Evolutionary conservation across 1,140 invertebrate genomes (phyloP), one percentile per base, ranked within the genome.

Genomic region (Achroia grisella): DNA sequence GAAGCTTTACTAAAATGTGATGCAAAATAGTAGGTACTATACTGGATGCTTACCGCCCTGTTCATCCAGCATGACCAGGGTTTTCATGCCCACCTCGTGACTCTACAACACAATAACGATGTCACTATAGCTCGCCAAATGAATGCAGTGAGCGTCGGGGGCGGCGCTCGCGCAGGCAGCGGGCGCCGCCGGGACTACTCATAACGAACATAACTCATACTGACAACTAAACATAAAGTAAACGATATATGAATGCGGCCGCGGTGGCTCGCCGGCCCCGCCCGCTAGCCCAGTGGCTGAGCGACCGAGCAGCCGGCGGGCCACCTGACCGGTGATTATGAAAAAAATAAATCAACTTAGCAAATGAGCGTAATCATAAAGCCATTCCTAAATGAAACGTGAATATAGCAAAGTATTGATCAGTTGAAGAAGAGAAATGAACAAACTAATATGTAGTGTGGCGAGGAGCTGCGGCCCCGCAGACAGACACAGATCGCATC

Each of bases 31-130:
- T 78, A 61, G 55, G 53, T 61, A 75, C 79, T 23, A 23, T 85
- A 78, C 73, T 80, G 77, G 86, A 89, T 89, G 90, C 93, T 95
- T 95, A 95, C 94, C 94, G 92, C 94, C 94, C 94, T 95, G 94
- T 89, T 95, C 93, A 91, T 95, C 93, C 93, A 96, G 93, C 93
- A 95, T 95, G 88, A 95, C 93, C 89, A 95, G 93, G 89, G 93
- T 92, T 94, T 94, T 95, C 93, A 95, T 95, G 89, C 94, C 94
- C 87, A 94, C 93, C 90, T 95, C 94, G 89, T 95, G 93, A 91
- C 94, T 94, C 94, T 95, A 95, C 90, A 93, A 89, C 78, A 90
- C 87, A 89, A 86, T 73, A 85, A 87, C 82, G 83, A 86, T 81
- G 86, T 87, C 81, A 83, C 81, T 82, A 85, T 85, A 85, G 78